phyloP scores from a whole-genome alignment of 1,140 invertebrate genomes.

The Psilanteris sp. region DNA sequence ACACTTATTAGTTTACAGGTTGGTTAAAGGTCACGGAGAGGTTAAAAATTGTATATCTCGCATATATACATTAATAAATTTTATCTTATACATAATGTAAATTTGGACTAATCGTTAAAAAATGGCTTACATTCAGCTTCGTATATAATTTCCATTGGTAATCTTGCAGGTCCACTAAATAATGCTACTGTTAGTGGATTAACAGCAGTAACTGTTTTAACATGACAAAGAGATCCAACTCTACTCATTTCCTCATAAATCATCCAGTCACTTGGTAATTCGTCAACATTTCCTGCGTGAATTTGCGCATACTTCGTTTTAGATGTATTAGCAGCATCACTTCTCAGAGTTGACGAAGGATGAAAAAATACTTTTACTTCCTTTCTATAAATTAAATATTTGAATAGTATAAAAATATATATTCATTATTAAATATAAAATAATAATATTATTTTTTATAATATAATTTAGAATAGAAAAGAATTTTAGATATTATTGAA shows the following conservation, averaged over 20 bases:
- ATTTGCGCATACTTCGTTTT: constrained; percentile 72
- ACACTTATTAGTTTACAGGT: too few relatives aligned
- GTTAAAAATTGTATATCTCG: not conserved
- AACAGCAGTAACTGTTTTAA: constrained; percentile 88
- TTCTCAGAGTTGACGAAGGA: constrained; percentile 85
- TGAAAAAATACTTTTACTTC: constrained; percentile 88
- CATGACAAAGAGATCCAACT: constrained; percentile 83
- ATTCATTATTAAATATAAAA: too few relatives aligned
- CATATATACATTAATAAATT: too few relatives aligned
- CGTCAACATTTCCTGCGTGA: constrained; percentile 76
- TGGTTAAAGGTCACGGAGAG: too few relatives aligned
- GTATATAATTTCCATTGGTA: constrained; percentile 83
- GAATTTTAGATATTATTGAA: too few relatives aligned
- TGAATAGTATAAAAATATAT: too few relatives aligned
- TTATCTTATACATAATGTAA: too few relatives aligned
- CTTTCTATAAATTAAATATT: constrained; percentile 78
- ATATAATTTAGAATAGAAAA: too few relatives aligned
- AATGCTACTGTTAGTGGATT: constrained; percentile 89
- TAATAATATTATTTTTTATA: too few relatives aligned
- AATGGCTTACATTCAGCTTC: constrained; percentile 77
- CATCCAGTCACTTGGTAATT: constrained; percentile 89
- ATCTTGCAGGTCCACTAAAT: constrained; percentile 86
- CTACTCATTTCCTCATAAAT: constrained; percentile 91
- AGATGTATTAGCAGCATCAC: constrained; percentile 73
- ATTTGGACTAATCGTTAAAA: too few relatives aligned